A percentile compares a stretch with the other conserved stretches of the same genome.
Evolutionary conservation across 2,797 vertebrate species (phyloP).

Genomic region (Thripadectes ignobilis): DNA sequence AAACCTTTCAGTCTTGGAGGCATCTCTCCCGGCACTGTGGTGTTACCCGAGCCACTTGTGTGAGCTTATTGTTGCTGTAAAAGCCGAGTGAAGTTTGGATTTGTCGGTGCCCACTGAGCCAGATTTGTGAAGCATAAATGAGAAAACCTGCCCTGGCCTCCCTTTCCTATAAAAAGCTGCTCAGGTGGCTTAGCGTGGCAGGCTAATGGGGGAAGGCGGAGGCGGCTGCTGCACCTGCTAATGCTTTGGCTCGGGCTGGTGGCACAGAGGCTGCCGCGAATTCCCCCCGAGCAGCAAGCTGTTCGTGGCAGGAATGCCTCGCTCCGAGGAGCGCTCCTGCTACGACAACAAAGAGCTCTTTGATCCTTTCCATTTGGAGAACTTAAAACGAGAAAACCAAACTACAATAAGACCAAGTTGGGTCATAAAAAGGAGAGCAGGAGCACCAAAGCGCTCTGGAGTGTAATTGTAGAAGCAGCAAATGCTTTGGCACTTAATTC

Average conservation of each 20-base stretch:
- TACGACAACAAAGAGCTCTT: conserved; percentile 61
- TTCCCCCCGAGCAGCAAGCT: conserved; percentile 42
- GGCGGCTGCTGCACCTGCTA: conserved; percentile 52
- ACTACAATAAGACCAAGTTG: conserved; percentile 63
- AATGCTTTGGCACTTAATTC: conserved; percentile 71
- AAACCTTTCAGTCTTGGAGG: not conserved
- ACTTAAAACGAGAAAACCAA: conserved; percentile 62
- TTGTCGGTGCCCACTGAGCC: conserved; percentile 8
- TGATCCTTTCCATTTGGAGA: conserved; percentile 71
- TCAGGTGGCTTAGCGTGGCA: conserved; percentile 39
- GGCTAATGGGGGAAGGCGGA: conserved; percentile 6
- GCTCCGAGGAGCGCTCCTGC: conserved; percentile 6
- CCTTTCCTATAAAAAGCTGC: not conserved
- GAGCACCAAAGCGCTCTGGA: conserved; percentile 38
- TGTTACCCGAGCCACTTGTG: not conserved
- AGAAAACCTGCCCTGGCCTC: conserved; percentile 3
- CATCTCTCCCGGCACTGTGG: rapidly evolving
- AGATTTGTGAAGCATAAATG: conserved; percentile 34
- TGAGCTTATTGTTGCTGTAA: not conserved
- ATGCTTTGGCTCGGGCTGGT: conserved; percentile 41
- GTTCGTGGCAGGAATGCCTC: conserved; percentile 16
- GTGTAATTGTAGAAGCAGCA: conserved; percentile 71
- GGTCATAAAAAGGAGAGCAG: conserved; percentile 61
- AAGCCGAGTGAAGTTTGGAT: not conserved
- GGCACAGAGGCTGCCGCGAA: conserved; percentile 6